Conservation (phyloP, 2,113 vertebrate species). For the Apteryx owenii region DNA sequence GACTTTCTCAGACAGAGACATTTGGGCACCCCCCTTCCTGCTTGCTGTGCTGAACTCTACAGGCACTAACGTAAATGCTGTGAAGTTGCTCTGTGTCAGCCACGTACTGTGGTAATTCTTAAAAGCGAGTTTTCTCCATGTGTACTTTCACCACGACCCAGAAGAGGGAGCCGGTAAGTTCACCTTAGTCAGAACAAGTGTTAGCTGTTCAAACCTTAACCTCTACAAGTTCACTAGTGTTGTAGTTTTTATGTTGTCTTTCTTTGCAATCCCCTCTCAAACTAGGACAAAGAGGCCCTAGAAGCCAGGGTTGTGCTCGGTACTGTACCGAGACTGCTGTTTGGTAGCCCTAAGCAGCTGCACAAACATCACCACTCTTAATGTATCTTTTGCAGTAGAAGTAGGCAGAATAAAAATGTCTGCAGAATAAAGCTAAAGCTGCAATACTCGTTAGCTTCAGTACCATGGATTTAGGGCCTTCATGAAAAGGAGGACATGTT, state of each 20-base stretch:
- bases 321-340: not conserved
- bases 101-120: not conserved
- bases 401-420: not conserved
- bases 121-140: not conserved
- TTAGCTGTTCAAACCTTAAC: not conserved
- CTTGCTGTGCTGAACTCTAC: not conserved
- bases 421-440: not conserved
- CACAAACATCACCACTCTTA: not conserved
- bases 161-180: slow-evolving; percentile 41
- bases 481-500: not conserved
- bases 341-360: not conserved
- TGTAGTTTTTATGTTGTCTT: not conserved
- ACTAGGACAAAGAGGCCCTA: not conserved
- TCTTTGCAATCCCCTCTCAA: not conserved
- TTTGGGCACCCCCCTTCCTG: not conserved
- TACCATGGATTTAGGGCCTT: not conserved
- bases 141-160: slow-evolving; percentile 20
- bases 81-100: not conserved
- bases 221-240: too few relatives aligned
- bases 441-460: not conserved
- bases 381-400: not conserved
- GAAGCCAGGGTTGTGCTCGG: not conserved
- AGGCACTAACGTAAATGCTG: not conserved
- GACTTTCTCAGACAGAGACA: accelerated
- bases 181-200: not conserved